Percentiles rank a stretch among this genome's conserved stretches.
phyloP scores from a whole-genome alignment of 2,888 invertebrate species.

The Spisula solida region DNA sequence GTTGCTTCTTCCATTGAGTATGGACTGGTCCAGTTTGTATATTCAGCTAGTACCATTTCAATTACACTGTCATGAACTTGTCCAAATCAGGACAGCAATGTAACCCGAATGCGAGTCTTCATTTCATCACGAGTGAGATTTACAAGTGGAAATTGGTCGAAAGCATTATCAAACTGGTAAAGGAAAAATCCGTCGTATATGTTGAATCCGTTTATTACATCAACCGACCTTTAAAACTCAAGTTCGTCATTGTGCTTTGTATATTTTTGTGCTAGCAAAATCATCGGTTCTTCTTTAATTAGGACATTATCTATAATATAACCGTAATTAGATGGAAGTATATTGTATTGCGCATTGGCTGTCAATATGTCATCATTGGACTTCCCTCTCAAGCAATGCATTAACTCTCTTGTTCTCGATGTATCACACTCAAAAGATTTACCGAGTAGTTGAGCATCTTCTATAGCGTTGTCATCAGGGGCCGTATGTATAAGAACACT shows the following conservation, averaged over 20 bases:
- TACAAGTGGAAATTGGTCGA: neutral
- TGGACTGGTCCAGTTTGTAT: constrained; percentile 50
- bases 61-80: neutral
- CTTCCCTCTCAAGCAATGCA: neutral
- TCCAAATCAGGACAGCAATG: neutral
- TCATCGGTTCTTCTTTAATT: constrained; percentile 1
- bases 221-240: constrained; percentile 47
- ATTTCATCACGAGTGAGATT: neutral
- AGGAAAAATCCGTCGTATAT: constrained; percentile 24
- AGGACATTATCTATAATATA: constrained; percentile 42
- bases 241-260: constrained; percentile 15
- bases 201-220: constrained; percentile 48
- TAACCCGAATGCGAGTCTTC: neutral
- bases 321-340: neutral
- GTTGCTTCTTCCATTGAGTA: neutral
- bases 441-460: neutral
- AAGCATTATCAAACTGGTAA: too few relatives aligned
- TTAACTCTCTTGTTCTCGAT: neutral
- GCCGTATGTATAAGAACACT: neutral
- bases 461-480: neutral
- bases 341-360: too few relatives aligned
- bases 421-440: neutral
- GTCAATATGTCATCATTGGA: neutral
- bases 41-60: constrained; percentile 33
- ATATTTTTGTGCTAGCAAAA: neutral